Evolutionary conservation across 23 tunicate genomes (phyloP).

Genomic region (Ciona savignyi): DNA sequence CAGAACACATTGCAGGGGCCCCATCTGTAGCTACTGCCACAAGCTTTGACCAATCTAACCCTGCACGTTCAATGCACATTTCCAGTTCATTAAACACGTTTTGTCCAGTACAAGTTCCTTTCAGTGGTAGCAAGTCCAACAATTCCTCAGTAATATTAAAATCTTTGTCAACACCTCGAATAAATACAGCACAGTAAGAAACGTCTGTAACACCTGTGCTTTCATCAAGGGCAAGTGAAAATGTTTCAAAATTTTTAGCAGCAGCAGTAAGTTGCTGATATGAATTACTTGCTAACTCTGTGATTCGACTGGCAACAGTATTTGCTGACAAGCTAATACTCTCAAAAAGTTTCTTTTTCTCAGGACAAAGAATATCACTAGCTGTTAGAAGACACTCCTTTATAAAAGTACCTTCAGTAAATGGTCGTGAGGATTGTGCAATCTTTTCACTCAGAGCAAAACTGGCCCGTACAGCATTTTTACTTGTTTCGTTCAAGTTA

Average conservation of each 20-base stretch:
- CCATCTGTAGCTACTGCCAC: constrained; percentile 38
- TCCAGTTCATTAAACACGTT: constrained; percentile 33
- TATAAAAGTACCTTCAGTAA: too few species aligned
- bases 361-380: constrained; percentile 38
- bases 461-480: constrained; percentile 28
- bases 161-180: constrained; percentile 45
- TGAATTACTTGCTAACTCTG: constrained; percentile 22
- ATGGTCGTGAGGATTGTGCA: too few species aligned
- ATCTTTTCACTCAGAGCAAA: too few species aligned
- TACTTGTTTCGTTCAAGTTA: constrained; percentile 1
- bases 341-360: constrained; percentile 18
- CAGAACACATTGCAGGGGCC: constrained; percentile 39
- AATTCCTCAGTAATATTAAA: constrained; percentile 40
- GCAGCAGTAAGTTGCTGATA: background rate
- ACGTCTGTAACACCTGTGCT: constrained; percentile 45
- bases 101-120: constrained; percentile 42
- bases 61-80: constrained; percentile 24
- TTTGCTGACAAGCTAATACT: constrained; percentile 16
- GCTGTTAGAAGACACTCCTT: too few species aligned
- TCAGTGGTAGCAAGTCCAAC: constrained; percentile 50
- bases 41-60: constrained; percentile 27
- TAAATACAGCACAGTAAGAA: constrained; percentile 54
- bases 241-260: constrained; percentile 26
- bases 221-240: constrained; percentile 24
- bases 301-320: constrained; percentile 26